Conservation (phyloP, 2,797 vertebrate species). For the Rhinella marina region DNA sequence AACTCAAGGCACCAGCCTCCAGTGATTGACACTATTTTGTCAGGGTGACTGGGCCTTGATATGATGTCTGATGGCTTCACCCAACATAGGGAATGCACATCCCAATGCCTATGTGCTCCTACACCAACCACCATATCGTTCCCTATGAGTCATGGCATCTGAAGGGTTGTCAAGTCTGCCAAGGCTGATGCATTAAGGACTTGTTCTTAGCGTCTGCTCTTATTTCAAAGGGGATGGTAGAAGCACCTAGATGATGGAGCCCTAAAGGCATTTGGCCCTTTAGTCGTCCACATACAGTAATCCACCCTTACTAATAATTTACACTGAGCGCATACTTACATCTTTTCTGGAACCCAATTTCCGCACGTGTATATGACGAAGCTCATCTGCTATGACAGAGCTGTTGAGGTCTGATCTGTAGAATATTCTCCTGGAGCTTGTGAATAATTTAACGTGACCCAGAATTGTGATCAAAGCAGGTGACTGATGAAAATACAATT, state of each 20-base stretch:
- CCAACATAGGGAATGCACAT: no score
- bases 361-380: neutral
- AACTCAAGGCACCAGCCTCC: no score
- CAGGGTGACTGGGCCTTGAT: no score
- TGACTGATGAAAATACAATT: neutral
- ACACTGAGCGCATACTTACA: neutral
- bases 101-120: no score
- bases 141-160: no score
- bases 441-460: conserved; percentile 52
- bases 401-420: neutral
- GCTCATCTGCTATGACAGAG: neutral
- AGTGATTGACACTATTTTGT: no score
- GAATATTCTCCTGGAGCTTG: conserved; percentile 13
- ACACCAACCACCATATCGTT: no score
- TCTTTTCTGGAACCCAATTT: neutral
- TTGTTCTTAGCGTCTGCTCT: neutral
- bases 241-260: neutral
- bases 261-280: neutral
- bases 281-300: neutral
- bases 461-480: conserved; percentile 55
- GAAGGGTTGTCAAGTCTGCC: neutral
- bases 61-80: no score
- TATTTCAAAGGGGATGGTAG: neutral
- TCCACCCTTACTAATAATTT: neutral
- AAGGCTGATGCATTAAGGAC: neutral